Conservation (phyloP, 2,113 vertebrate species). For the Irena cyanogastra region DNA sequence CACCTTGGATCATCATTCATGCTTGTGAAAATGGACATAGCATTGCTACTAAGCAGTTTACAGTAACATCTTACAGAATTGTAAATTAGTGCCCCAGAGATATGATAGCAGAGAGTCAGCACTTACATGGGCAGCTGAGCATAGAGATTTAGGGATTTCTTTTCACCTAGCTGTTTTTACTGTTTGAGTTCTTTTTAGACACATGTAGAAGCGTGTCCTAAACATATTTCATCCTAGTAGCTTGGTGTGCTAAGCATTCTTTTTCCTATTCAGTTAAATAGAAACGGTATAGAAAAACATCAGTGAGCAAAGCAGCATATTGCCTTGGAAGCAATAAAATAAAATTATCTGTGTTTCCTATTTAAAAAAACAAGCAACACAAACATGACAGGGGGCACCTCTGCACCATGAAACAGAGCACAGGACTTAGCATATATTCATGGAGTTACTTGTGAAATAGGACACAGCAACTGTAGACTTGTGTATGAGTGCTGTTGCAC, state of each 20-base stretch:
- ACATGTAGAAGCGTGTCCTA: not conserved
- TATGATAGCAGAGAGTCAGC: conserved; percentile 25
- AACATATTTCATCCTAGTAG: not conserved
- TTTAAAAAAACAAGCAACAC: not conserved
- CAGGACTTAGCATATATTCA: not conserved
- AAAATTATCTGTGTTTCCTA: not conserved
- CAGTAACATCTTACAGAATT: conserved; percentile 27
- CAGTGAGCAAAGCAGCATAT: not conserved
- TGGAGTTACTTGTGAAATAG: not conserved
- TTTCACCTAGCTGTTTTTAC: conserved; percentile 11
- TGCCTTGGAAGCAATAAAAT: not conserved
- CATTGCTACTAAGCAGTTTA: conserved; percentile 51
- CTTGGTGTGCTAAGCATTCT: not conserved
- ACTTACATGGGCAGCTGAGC: conserved; percentile 18
- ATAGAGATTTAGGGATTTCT: not conserved
- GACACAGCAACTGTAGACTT: not conserved
- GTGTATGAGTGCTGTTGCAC: not conserved
- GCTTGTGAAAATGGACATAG: conserved; percentile 35
- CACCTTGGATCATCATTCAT: conserved; percentile 33
- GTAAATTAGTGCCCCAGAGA: conserved; percentile 49
- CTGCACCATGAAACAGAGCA: not conserved
- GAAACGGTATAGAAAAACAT: not conserved
- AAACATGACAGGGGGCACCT: not conserved
- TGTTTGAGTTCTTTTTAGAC: not conserved
- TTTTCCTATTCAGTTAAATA: not conserved